Percentiles rank a stretch among this genome's conserved stretches.
These are phyloP conservation scores for Pteruthius melanotis DNA, from an alignment of 2,113 vertebrate species.

Conservation along the genomic window DNA sequence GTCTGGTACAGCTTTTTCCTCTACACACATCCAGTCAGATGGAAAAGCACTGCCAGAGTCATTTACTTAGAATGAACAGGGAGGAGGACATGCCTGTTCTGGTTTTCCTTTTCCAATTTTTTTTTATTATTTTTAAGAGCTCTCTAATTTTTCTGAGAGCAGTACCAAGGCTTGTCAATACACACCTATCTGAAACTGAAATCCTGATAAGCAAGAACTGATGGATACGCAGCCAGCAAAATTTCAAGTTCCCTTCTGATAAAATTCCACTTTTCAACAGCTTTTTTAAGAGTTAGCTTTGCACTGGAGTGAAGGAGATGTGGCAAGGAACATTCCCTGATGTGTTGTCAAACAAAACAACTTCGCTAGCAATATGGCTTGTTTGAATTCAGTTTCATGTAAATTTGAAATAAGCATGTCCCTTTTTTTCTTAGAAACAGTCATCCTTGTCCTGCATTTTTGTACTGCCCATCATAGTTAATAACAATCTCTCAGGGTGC, in stretches of 20 bases:
- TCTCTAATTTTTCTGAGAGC: not conserved
- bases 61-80: not conserved
- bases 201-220: not conserved
- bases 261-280: constrained; percentile 30
- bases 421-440: not conserved
- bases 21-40: not conserved
- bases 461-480: not conserved
- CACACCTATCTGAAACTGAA: not conserved
- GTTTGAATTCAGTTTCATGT: not conserved
- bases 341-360: not conserved
- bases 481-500: not conserved
- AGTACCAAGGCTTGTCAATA: constrained; percentile 12
- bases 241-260: not conserved
- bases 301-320: not conserved
- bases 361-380: not conserved
- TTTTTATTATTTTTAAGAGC: not conserved
- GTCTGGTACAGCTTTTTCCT: not conserved
- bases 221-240: not conserved
- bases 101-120: not conserved
- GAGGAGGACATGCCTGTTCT: not conserved
- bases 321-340: not conserved
- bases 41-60: not conserved
- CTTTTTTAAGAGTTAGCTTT: not conserved
- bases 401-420: not conserved
- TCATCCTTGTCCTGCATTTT: not conserved